phyloP scores from a whole-genome alignment of 2,797 vertebrate species.

The Pipistrellus pygmaeus region DNA sequence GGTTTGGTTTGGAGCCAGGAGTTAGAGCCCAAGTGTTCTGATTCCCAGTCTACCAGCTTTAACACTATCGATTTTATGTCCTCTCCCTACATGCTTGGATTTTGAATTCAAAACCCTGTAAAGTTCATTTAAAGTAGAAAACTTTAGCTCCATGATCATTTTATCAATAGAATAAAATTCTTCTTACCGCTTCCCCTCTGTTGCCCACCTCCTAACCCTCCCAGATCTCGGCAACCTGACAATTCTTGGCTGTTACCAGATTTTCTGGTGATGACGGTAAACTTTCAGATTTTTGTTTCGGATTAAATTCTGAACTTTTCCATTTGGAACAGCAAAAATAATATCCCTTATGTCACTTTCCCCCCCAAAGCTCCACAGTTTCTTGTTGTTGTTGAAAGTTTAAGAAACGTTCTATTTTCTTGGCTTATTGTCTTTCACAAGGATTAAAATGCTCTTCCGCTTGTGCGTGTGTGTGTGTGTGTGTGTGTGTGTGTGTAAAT shows the following conservation, averaged over 20 bases:
- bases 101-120: slow-evolving; percentile 39
- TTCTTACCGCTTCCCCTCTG: not conserved
- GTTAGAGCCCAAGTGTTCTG: slow-evolving; percentile 31
- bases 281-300: slow-evolving; percentile 3
- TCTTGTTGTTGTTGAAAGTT: slow-evolving; percentile 57
- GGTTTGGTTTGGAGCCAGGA: slow-evolving; percentile 66
- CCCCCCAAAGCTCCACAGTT: not conserved
- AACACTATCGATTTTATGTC: not conserved
- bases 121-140: slow-evolving; percentile 18
- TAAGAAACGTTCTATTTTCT: slow-evolving; percentile 12
- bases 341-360: slow-evolving; percentile 11
- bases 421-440: not conserved
- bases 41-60: not conserved
- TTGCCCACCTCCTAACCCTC: not conserved
- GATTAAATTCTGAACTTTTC: slow-evolving; percentile 52
- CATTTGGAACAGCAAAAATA: slow-evolving; percentile 36
- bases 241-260: slow-evolving; percentile 45
- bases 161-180: slow-evolving; percentile 47
- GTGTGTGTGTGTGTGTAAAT: slow-evolving; percentile 7
- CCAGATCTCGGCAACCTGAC: not conserved
- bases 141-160: slow-evolving; percentile 8
- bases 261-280: slow-evolving; percentile 20
- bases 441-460: slow-evolving; percentile 34
- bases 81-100: not conserved
- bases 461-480: slow-evolving; percentile 41